Evolutionary conservation across 2,888 invertebrate species (phyloP).

Genomic region (Ophraella communa): DNA sequence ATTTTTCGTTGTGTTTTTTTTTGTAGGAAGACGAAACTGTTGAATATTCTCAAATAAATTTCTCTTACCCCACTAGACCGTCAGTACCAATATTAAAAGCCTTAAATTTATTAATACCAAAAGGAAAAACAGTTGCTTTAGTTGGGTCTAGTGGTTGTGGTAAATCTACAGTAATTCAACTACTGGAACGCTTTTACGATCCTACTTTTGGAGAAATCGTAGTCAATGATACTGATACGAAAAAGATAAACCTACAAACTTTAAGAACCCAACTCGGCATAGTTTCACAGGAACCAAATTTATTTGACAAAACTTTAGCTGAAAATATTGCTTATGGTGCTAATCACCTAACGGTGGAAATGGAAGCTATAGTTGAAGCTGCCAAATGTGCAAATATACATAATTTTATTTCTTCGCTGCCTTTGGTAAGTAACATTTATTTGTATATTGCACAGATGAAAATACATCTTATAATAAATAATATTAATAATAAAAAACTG

Average conservation of each 20-base stretch:
- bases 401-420: slow-evolving; percentile 78
- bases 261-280: slow-evolving; percentile 76
- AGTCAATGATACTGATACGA: slow-evolving; percentile 47
- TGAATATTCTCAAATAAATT: slow-evolving; percentile 71
- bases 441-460: slow-evolving; percentile 34
- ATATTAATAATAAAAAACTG: too few relatives aligned
- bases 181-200: slow-evolving; percentile 84
- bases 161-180: slow-evolving; percentile 83
- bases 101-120: slow-evolving; percentile 66
- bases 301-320: slow-evolving; percentile 86
- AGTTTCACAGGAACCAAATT: slow-evolving; percentile 89
- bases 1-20: background rate
- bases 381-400: slow-evolving; percentile 89
- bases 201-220: slow-evolving; percentile 68
- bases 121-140: slow-evolving; percentile 74
- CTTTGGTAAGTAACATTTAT: slow-evolving; percentile 66
- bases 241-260: slow-evolving; percentile 42
- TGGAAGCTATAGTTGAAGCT: slow-evolving; percentile 78
- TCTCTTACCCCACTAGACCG: slow-evolving; percentile 78
- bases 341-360: slow-evolving; percentile 67
- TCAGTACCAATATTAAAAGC: slow-evolving; percentile 73
- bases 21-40: slow-evolving; percentile 67
- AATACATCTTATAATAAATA: too few relatives aligned
- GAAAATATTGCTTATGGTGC: slow-evolving; percentile 95
- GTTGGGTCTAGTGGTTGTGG: slow-evolving; percentile 85